Evolutionary conservation across 2,797 vertebrate species (phyloP).

Genomic region (Rhinophrynus dorsalis): DNA sequence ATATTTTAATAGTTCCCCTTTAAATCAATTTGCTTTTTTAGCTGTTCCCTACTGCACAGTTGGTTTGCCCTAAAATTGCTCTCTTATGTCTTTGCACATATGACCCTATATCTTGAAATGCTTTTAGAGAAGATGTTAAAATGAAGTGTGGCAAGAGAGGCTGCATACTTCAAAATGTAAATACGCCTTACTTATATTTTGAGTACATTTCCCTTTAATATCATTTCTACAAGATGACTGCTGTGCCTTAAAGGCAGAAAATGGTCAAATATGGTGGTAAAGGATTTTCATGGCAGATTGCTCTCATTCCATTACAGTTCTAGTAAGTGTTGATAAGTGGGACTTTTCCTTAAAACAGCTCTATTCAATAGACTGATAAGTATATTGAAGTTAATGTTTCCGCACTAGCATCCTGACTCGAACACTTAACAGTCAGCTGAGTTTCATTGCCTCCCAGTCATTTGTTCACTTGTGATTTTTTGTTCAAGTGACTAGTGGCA

Average conservation of each 20-base stretch:
- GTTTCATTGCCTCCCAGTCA: constrained; percentile 33
- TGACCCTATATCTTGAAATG: too few relatives aligned
- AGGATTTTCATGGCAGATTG: constrained; percentile 27
- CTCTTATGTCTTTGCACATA: too few relatives aligned
- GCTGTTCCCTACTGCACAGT: too few relatives aligned
- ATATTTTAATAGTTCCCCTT: too few relatives aligned
- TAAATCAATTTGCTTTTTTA: too few relatives aligned
- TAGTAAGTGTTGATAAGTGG: constrained; percentile 44
- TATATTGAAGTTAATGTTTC: constrained; percentile 4
- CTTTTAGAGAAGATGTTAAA: too few relatives aligned
- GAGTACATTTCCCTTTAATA: neutral
- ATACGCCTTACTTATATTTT: neutral
- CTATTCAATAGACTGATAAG: constrained; percentile 19
- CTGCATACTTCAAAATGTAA: too few relatives aligned
- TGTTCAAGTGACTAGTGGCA: constrained; percentile 36
- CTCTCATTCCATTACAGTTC: constrained; percentile 6
- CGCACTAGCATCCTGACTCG: neutral
- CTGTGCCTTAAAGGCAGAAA: constrained; percentile 19
- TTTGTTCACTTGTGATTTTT: constrained; percentile 19
- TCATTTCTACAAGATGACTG: neutral
- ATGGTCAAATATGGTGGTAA: neutral
- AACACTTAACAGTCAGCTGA: constrained; percentile 39
- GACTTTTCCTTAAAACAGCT: constrained; percentile 37
- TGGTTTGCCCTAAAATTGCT: too few relatives aligned
- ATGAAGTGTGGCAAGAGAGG: too few relatives aligned